Base-by-base conservation (phyloP, 2,888 invertebrate genomes). In the Meiosimyza decipiens region DNA sequence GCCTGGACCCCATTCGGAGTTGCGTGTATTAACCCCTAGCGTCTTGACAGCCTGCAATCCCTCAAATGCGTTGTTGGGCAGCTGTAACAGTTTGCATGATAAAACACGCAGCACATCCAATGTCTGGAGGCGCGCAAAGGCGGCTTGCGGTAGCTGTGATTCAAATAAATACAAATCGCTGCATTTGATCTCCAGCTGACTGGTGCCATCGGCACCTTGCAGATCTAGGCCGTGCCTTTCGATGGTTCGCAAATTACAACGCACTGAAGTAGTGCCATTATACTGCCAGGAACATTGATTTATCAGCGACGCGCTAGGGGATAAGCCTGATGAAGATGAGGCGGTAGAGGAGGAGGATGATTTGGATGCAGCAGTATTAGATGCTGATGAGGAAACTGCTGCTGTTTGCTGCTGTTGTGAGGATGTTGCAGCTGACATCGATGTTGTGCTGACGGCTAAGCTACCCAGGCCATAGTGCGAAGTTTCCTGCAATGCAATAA, bases 131-230 rank as follows among this genome's bases (percentile, higher is more conserved):
- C 93, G 89, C 76, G 92, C 91, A 85, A 95, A 93, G 79, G 92
- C 92, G 78, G 92, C 92, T 60, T 91, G 90, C 72, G 92, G 91
- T 78, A 96, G 88, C 78, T 91, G 90, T 87, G 95, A 95, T 88
- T 96, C 95, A 82, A 93, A 93, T 73, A 93, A 91, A 81, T 94
- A 90, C 74, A 92, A 90, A 83, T 94, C 93, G 87, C 92, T 94
- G 89, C 96, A 96, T 81, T 91, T 90, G 74, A 97, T 91, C 76
- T 91, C 89, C 80, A 96, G 88, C 79, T 90, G 91, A 77, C 91
- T 90, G 69, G 94, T 93, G 76, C 92, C 92, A 83, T 95, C 94
- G 63, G 92, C 89, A 52, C 87, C 87, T 78, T 87, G 87, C 15
- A 87, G 73, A 77, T 87, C 92, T 79, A 91, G 89, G 64, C 91